Base-by-base conservation (phyloP, 2,797 vertebrate species). In the Pseudochaenichthys georgianus region DNA sequence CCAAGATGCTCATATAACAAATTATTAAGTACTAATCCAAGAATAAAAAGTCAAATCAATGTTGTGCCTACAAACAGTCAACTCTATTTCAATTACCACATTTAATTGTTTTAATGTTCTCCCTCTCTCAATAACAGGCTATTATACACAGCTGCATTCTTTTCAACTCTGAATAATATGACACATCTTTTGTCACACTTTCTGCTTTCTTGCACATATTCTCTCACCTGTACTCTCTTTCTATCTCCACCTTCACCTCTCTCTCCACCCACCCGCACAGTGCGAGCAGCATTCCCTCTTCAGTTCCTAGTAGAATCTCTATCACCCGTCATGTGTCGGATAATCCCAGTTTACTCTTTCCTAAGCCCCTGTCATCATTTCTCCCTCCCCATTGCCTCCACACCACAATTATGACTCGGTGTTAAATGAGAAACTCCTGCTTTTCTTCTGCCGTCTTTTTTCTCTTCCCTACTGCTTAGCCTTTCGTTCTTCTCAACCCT, bases 281-380 rank as follows among this genome's bases (percentile, higher is more conserved):
- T 69, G 68, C 67, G 21, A 74, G 72, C 77, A 78, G 73, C 73
- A 21, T 68, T 73, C 69, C 76, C 71, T 83, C 70, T 77, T 51
- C 65, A 77, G 45, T 78, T 81, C 85, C 71, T 60, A 57, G 68
- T 71, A 64, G 81, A 86, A 83, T 89, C 84, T 88, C 73, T 62
- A 84, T 84, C 88, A 86, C 64, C 78, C 64, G 74, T 85, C 83
- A 81, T 80, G 82, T 86, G 87, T 86, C 83, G 87, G 73, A 87
- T 94, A 87, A 94, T 93, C 91, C 92, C 77, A 87, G 87, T 93
- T 92, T 88, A 90, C 85, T 91, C 87, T 60, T 84, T 86, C 64
- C 87, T 91, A 88, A 93, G 69, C 88, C 66, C 84, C 89, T 89
- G 90, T 86, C 89, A 91, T 84, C 65, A 8, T 75, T 62, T 65